These are phyloP conservation scores for Cyaniris semiargus DNA, from an alignment of 2,888 invertebrate species.

Conservation along the genomic window DNA sequence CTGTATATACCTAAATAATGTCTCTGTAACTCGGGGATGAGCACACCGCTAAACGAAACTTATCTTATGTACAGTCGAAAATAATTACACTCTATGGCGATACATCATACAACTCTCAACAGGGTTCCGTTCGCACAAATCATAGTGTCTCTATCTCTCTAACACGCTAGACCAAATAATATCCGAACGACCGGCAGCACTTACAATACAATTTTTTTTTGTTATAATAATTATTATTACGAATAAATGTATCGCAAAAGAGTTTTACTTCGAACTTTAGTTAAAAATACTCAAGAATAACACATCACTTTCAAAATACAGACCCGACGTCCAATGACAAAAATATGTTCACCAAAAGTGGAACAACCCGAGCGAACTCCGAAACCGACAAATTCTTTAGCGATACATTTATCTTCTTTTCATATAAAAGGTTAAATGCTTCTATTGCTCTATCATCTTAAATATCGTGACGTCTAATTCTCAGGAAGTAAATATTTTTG, in stretches of 20 bases:
- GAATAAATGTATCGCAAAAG: conserved; percentile 18
- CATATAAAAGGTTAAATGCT: conserved; percentile 75
- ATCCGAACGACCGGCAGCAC: conserved; percentile 49
- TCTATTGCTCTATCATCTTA: conserved; percentile 73
- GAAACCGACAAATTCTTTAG: neutral
- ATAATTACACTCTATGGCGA: conserved; percentile 78
- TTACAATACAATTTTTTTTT: conserved; percentile 38
- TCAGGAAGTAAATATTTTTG: conserved; percentile 79
- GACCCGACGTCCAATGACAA: neutral
- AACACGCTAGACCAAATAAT: conserved; percentile 64
- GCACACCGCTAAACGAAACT: conserved; percentile 68
- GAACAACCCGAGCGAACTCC: neutral
- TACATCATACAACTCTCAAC: conserved; percentile 68
- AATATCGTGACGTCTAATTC: conserved; percentile 72
- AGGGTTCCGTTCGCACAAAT: conserved; percentile 68
- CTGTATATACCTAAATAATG: conserved; percentile 46
- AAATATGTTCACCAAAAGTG: neutral
- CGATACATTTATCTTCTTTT: conserved; percentile 16
- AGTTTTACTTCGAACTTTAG: neutral
- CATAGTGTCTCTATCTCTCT: conserved; percentile 66
- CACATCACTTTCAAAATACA: neutral
- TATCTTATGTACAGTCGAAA: conserved; percentile 77
- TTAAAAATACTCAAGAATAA: neutral
- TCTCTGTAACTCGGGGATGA: conserved; percentile 52
- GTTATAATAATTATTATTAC: conserved; percentile 22